phyloP scores from a whole-genome alignment of 2,113 vertebrate genomes.

The Strix aluco region DNA sequence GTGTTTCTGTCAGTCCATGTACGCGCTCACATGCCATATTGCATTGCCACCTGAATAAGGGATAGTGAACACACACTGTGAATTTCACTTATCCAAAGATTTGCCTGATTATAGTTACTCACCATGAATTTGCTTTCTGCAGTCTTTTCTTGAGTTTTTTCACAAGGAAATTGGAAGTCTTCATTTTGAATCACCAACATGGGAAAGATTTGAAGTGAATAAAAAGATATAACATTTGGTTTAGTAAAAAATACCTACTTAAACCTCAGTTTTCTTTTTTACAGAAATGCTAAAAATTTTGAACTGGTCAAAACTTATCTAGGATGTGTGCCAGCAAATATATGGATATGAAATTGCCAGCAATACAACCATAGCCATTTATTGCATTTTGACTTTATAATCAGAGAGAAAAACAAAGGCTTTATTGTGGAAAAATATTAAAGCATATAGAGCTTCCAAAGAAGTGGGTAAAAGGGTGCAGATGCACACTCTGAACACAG shows the following conservation, averaged over 20 bases:
- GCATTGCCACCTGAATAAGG: not conserved
- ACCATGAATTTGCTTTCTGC: not conserved
- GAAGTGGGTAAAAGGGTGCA: not conserved
- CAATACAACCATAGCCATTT: not conserved
- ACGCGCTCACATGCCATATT: not conserved
- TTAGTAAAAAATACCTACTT: not conserved
- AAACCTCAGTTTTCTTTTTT: not conserved
- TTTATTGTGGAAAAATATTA: not conserved
- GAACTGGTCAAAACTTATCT: not conserved
- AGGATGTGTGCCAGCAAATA: not conserved
- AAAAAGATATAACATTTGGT: not conserved
- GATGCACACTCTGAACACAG: not conserved
- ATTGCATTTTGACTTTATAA: not conserved
- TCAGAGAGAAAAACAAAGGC: not conserved
- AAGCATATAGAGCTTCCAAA: not conserved
- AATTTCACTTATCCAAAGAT: not conserved
- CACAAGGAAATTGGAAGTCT: not conserved
- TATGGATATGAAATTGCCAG: not conserved
- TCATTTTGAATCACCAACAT: not conserved
- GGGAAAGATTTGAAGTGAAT: not conserved
- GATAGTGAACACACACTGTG: not conserved
- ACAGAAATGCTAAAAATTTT: not conserved
- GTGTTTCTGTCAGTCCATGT: constrained; percentile 15
- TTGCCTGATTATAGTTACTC: not conserved
- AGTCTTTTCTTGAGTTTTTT: not conserved